Evolutionary conservation across 2,113 vertebrate species (phyloP), one percentile per base, ranked within the genome.

Genomic region (Gavia stellata): DNA sequence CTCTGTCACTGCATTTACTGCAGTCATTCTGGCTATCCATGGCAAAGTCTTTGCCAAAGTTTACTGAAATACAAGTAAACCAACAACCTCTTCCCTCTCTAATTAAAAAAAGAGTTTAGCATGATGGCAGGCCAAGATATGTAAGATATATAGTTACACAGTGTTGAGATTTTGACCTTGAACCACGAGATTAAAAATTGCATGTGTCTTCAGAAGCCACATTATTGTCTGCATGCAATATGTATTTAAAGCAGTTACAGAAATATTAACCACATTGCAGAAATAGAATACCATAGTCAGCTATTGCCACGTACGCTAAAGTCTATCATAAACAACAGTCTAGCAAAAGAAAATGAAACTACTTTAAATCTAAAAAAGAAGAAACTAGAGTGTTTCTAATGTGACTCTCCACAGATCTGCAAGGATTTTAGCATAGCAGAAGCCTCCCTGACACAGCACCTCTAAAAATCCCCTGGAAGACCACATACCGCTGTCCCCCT

Each of bases 401-500:
- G 25, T 66, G 36, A 29, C 9, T 67, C 36, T 70, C 20, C 12
- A 26, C 12, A 49, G 33, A 44, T 21, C 29, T 80, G 34, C 40
- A 45, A 15, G 36, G 33, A 47, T 74, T 49, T 93, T 42, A 80
- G 33, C 16, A 26, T 0, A n/a, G 56, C 42, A 38, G 73, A 67
- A 74, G 4, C 12, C 23, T 84, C 15, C 17, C n/a, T 71, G 61
- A n/a, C 29, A 25, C 15, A 79, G 12, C 20, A 42, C 12, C 47
- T 91, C 50, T 29, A 42, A 36, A 55, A 12, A 25, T 6, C 17
- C 38, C 33, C n/a, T 21, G 26, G 47, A 62, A 58, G 38, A 24
- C 6, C 65, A 34, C 0, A 0, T 4, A 19, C 25, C 1, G 1
- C 62, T 20, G 12, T 52, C 11, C 8, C 12, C 21, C 53, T 28